Conservation (phyloP, 2,113 vertebrate genomes). For the Hippocampus abdominalis region DNA sequence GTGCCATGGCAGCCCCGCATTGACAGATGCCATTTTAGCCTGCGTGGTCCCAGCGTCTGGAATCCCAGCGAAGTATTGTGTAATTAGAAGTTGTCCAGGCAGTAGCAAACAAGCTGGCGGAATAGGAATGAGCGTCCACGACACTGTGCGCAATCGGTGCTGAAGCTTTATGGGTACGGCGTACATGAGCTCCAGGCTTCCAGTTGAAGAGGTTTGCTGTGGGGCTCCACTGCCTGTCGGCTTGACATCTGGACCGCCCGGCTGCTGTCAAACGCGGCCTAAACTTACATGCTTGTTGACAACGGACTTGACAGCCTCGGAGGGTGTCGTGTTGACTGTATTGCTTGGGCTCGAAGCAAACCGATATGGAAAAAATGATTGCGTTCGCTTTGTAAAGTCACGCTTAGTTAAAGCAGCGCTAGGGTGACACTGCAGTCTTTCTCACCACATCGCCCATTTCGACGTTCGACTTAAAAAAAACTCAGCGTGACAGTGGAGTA, state of each 20-base stretch:
- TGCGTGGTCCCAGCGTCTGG: constrained; percentile 65
- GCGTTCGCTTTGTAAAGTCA: constrained; percentile 56
- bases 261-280: constrained; percentile 62
- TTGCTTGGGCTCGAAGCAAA: constrained; percentile 38
- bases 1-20: constrained; percentile 65
- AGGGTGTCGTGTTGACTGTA: constrained; percentile 52
- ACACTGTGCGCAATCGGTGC: constrained; percentile 61
- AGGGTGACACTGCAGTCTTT: constrained; percentile 76
- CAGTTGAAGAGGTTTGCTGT: constrained; percentile 68
- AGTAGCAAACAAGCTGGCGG: constrained; percentile 60
- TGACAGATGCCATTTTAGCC: constrained; percentile 70
- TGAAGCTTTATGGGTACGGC: constrained; percentile 75
- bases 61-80: constrained; percentile 55
- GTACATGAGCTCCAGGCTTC: constrained; percentile 70
- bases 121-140: constrained; percentile 57
- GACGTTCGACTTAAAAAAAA: constrained; percentile 40
- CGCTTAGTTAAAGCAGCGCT: constrained; percentile 60
- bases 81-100: constrained; percentile 68
- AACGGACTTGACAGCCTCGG: constrained; percentile 32
- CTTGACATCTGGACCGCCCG: constrained; percentile 68
- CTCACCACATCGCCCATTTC: constrained; percentile 52
- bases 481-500: constrained; percentile 72
- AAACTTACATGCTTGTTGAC: constrained; percentile 49
- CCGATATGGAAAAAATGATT: constrained; percentile 51
- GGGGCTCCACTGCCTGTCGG: constrained; percentile 63